These are phyloP conservation scores for Zaprionus gabonicus DNA, from an alignment of 1,140 invertebrate genomes.

Conservation along the genomic window DNA sequence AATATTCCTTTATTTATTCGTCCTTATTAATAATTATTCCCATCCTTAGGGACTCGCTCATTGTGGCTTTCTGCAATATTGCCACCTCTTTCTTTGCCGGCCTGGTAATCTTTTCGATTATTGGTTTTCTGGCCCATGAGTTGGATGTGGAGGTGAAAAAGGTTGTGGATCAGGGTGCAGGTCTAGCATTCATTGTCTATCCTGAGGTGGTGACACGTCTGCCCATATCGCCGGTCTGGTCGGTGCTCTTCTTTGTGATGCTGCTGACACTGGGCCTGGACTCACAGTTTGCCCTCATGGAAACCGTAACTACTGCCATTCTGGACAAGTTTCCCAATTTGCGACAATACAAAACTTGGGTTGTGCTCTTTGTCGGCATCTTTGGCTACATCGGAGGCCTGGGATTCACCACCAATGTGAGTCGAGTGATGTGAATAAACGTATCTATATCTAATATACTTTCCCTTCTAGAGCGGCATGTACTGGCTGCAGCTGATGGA, in stretches of 20 bases:
- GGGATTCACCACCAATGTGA: constrained; percentile 91
- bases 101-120: constrained; percentile 91
- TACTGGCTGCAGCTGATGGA: constrained; percentile 94
- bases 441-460: not conserved
- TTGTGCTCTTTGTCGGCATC: constrained; percentile 89
- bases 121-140: constrained; percentile 91
- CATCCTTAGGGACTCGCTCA: constrained; percentile 87
- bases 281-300: constrained; percentile 93
- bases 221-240: constrained; percentile 93
- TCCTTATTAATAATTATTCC: not conserved
- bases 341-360: constrained; percentile 89
- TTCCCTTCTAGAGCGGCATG: constrained; percentile 88
- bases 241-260: constrained; percentile 94
- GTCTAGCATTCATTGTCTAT: constrained; percentile 94
- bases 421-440: constrained; percentile 49
- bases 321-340: constrained; percentile 90
- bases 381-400: constrained; percentile 91
- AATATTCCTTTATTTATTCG: not conserved
- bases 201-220: constrained; percentile 93
- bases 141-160: constrained; percentile 89
- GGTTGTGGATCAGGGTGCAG: constrained; percentile 91
- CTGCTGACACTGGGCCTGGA: constrained; percentile 91
- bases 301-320: constrained; percentile 92
- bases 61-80: constrained; percentile 91
- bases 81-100: constrained; percentile 92